Percentiles rank a stretch among this genome's conserved stretches.
Conservation (phyloP, 2,113 vertebrate genomes). For the Prunella fulvescens region DNA sequence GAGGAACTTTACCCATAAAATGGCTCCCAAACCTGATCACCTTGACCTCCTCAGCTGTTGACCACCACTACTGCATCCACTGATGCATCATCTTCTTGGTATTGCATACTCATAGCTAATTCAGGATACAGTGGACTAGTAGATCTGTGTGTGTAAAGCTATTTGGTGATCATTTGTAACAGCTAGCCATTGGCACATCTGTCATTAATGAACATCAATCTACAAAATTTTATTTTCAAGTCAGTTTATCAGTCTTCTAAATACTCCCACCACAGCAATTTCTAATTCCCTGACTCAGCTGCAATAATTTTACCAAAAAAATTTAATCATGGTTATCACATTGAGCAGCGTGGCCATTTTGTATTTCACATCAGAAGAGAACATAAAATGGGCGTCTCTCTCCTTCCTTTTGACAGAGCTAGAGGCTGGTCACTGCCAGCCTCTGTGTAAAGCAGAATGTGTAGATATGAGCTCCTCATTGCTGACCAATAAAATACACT, state of each 20-base stretch:
- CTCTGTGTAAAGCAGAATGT: background rate
- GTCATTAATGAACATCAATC: background rate
- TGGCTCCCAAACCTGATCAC: background rate
- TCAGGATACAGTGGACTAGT: background rate
- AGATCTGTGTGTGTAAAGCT: background rate
- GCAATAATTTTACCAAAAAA: background rate
- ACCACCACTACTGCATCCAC: background rate
- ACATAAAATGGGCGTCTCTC: background rate
- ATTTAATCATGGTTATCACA: fast-evolving
- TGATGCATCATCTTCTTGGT: background rate
- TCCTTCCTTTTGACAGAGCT: background rate
- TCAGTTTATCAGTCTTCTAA: background rate
- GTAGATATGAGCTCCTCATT: background rate
- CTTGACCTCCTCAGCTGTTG: background rate
- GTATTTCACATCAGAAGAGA: background rate
- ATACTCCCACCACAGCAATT: background rate
- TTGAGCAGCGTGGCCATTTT: background rate
- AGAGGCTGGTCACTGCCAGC: background rate
- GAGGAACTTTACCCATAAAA: background rate
- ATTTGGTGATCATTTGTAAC: background rate
- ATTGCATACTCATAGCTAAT: background rate
- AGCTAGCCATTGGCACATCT: background rate
- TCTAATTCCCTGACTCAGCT: background rate
- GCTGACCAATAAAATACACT: conserved; percentile 22
- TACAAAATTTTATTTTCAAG: background rate